Evolutionary conservation across 2,888 invertebrate genomes (phyloP).

Genomic region (Campoplex capitator): DNA sequence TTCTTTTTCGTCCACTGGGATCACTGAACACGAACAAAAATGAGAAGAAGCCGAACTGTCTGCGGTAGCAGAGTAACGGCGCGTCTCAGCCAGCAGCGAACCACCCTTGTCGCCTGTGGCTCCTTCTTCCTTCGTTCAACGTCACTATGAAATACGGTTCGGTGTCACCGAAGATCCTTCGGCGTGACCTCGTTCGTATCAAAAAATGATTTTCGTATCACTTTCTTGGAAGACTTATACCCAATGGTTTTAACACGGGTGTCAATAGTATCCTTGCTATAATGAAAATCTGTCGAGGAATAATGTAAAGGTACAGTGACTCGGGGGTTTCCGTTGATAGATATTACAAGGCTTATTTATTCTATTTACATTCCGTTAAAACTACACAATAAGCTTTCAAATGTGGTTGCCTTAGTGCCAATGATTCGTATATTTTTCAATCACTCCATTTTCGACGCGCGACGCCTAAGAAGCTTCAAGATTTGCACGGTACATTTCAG

Average conservation of each 20-base stretch:
- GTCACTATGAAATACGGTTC: slow-evolving; percentile 63
- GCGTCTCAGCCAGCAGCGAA: slow-evolving; percentile 39
- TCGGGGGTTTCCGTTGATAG: too few relatives aligned
- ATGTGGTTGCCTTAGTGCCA: neutral
- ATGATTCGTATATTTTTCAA: neutral
- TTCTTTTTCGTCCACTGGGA: slow-evolving; percentile 12
- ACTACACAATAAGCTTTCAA: neutral
- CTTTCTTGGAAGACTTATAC: neutral
- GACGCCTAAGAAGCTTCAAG: slow-evolving; percentile 64
- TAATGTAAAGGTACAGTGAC: neutral
- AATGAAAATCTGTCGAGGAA: neutral
- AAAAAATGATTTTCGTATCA: neutral
- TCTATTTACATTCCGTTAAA: neutral
- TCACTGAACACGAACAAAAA: slow-evolving; percentile 53
- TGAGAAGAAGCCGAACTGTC: slow-evolving; percentile 58
- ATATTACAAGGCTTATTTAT: neutral
- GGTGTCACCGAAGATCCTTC: slow-evolving; percentile 25
- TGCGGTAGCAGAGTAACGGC: slow-evolving; percentile 35
- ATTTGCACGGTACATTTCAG: slow-evolving; percentile 74
- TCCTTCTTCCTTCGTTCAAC: slow-evolving; percentile 19
- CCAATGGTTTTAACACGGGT: neutral
- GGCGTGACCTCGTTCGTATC: neutral
- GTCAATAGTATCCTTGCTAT: neutral
- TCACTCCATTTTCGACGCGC: neutral
- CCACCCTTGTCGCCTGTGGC: slow-evolving; percentile 15